Evolutionary conservation across 2,113 vertebrate genomes (phyloP).

Genomic region (Petrocephalus zakoni): DNA sequence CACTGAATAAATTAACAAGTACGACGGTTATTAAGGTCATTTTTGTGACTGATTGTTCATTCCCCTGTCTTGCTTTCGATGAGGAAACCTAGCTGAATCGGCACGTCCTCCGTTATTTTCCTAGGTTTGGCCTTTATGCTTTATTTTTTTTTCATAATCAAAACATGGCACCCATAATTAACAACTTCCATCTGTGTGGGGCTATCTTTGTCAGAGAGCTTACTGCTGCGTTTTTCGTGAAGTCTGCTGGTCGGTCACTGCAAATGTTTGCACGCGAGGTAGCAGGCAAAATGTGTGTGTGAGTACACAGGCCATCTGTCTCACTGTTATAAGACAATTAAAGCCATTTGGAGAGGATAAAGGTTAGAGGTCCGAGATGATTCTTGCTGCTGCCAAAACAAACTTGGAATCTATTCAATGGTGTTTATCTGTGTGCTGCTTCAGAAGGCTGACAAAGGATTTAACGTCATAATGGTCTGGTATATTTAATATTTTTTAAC

Average conservation of each 20-base stretch:
- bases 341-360: conserved; percentile 1
- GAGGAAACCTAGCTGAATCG: neutral
- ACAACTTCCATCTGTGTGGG: neutral
- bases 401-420: conserved; percentile 1
- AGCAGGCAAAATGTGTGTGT: conserved; percentile 6
- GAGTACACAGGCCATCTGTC: conserved; percentile 9
- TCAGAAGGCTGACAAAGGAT: neutral
- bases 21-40: neutral
- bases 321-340: conserved; percentile 8
- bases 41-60: neutral
- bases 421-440: neutral
- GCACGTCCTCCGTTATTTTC: neutral
- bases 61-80: neutral
- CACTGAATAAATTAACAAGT: neutral
- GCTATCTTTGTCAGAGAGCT: neutral
- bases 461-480: neutral
- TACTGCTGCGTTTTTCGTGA: neutral
- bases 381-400: neutral
- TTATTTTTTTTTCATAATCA: neutral
- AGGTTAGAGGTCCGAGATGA: neutral
- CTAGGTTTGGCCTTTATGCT: neutral
- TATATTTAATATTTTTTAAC: neutral
- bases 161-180: neutral
- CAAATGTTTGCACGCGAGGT: conserved; percentile 5
- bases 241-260: neutral